Evolutionary conservation across 2,797 vertebrate genomes (phyloP), one percentile per base, ranked within the genome.

Genomic region (Thripadectes ignobilis): DNA sequence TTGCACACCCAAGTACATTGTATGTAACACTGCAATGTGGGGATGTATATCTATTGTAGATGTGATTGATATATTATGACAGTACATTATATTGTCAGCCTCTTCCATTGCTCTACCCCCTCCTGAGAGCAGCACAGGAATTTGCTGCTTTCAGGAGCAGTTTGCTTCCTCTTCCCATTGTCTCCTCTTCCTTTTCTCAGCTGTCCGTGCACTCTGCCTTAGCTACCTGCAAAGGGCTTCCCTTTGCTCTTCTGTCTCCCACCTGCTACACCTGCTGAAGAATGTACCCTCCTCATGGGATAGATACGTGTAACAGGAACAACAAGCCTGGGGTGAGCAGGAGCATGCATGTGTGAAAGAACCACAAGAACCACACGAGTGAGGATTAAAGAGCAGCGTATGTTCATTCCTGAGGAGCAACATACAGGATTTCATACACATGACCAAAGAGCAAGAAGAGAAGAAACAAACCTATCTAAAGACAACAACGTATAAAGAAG

Each of bases 381-480:
- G 4, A 58, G 43, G 72, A 74, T 38, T 68, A 39, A 86, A 78
- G 59, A 85, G 36, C 38, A 79, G 58, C 41, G 4, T 46, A 48
- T 78, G 66, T 49, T 94, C 77, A 65, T 29, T 63, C 69, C 84
- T 78, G 32, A 58, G 71, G 38, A 91, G 46, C 77, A 84, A 74
- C 81, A 54, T 41, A 59, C 6, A 74, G 52, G 77, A 78, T 65
- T 84, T 84, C 87, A 75, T 72, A 89, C 81, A 75, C 65, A 78
- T 29, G 84, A 75, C 58, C 84, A 46, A 75, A 67, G 5, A 75
- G 69, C 69, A 67, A 92, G 73, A 66, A 55, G 55, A 88, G 58
- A 88, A 92, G 48, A 43, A 92, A 82, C 59, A 91, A 95, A 73
- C 36, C 63, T 26, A 48, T 66, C 63, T 51, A 76, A 79, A 92